These are phyloP conservation scores for Radopholus similis DNA, from an alignment of 1,140 invertebrate species.

Conservation along the genomic window DNA sequence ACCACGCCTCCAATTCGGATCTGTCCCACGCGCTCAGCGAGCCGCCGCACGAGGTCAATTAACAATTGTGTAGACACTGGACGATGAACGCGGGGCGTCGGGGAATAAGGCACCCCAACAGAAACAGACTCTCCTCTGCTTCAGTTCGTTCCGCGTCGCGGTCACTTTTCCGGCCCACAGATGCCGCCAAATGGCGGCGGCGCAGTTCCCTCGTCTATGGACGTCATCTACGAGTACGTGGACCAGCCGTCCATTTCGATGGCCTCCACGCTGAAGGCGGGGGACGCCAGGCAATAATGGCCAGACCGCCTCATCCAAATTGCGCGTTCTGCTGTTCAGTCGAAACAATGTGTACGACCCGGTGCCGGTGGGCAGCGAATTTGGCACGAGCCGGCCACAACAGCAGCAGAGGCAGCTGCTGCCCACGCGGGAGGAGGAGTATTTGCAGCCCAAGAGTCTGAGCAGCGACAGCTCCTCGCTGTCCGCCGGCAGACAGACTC, in stretches of 20 bases:
- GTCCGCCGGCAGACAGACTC: not conserved
- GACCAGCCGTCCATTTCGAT: constrained; percentile 38
- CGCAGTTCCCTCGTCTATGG: constrained; percentile 20
- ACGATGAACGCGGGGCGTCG: too few species aligned
- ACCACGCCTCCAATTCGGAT: constrained; percentile 18
- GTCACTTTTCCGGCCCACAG: too few species aligned
- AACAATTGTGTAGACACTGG: too few species aligned
- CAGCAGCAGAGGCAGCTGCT: not conserved
- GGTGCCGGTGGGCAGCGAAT: constrained; percentile 9
- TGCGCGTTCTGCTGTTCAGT: not conserved
- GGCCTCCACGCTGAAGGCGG: constrained; percentile 19
- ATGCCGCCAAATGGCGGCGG: constrained; percentile 18
- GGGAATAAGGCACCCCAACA: too few species aligned
- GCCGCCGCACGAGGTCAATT: not conserved
- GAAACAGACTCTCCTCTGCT: too few species aligned
- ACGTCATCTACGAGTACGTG: constrained; percentile 45
- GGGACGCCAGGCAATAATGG: constrained; percentile 7
- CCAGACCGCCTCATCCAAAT: constrained; percentile 5
- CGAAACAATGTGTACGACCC: constrained; percentile 23
- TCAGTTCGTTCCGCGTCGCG: constrained; percentile 24
- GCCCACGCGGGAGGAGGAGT: not conserved
- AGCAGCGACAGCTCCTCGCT: not conserved
- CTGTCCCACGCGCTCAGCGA: constrained; percentile 20
- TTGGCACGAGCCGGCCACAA: not conserved
- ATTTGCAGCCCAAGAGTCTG: constrained; percentile 28